Conservation (phyloP, 1,140 invertebrate species). For the Drosophila leontia region DNA sequence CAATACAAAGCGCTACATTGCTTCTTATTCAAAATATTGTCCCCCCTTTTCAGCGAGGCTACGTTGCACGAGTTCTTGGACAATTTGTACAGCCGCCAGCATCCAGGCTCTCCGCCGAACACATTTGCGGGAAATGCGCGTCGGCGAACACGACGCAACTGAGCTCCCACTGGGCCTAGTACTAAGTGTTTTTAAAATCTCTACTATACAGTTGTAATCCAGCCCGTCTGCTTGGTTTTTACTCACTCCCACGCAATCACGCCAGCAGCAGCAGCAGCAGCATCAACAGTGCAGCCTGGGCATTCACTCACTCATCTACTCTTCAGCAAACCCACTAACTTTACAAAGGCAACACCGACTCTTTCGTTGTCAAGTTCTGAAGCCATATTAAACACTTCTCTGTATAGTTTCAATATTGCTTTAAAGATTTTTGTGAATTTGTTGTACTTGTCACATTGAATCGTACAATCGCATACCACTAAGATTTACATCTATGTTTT, state of each 20-base stretch:
- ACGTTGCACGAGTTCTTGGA: conserved; percentile 82
- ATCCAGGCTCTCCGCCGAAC: conserved; percentile 70
- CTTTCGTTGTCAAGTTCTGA: conserved; percentile 10
- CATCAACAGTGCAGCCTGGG: not conserved
- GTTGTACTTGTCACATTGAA: conserved; percentile 50
- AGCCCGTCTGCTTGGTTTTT: conserved; percentile 38
- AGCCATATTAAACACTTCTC: conserved; percentile 24
- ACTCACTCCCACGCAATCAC: conserved; percentile 26
- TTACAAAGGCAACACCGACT: not conserved
- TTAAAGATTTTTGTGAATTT: conserved; percentile 32
- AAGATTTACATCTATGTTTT: conserved; percentile 63
- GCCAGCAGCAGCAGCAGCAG: conserved; percentile 1
- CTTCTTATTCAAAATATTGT: not conserved
- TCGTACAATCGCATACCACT: conserved; percentile 50
- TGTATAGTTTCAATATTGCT: conserved; percentile 36
- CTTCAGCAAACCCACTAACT: conserved; percentile 2
- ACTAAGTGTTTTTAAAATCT: conserved; percentile 80
- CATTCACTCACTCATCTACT: conserved; percentile 19
- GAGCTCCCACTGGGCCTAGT: conserved; percentile 42
- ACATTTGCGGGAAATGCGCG: conserved; percentile 65
- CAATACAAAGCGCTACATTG: not conserved
- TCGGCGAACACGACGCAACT: conserved; percentile 77
- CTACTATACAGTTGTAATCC: conserved; percentile 55
- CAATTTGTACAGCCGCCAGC: conserved; percentile 83
- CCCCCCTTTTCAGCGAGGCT: conserved; percentile 64